phyloP scores from a whole-genome alignment of 1,140 invertebrate genomes.

The Orchesella cincta region DNA sequence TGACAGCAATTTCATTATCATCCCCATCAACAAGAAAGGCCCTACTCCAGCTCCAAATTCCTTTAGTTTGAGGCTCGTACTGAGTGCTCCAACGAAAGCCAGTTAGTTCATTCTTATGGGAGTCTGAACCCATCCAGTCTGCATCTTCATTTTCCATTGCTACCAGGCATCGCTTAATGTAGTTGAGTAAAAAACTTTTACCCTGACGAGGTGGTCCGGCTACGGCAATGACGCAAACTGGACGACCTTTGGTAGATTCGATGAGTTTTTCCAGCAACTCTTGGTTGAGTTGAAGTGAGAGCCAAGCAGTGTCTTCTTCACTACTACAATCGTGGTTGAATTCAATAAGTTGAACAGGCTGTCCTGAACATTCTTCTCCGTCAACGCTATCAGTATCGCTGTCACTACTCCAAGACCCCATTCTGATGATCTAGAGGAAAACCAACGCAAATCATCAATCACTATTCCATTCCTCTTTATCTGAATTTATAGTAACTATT shows the following conservation, averaged over 20 bases:
- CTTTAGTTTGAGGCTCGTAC: slow-evolving; percentile 64
- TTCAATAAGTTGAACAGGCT: slow-evolving; percentile 13
- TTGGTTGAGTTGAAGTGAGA: background rate
- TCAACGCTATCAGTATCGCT: too few species aligned
- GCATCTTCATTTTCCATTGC: slow-evolving; percentile 45
- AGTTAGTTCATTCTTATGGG: slow-evolving; percentile 50
- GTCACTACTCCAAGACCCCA: too few species aligned
- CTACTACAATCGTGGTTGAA: background rate
- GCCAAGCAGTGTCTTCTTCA: background rate
- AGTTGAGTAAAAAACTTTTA: slow-evolving; percentile 34
- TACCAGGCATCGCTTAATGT: slow-evolving; percentile 30
- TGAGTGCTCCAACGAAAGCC: slow-evolving; percentile 63
- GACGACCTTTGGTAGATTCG: background rate
- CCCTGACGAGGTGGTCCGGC: slow-evolving; percentile 30
- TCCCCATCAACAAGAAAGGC: slow-evolving; percentile 59
- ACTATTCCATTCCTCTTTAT: too few species aligned
- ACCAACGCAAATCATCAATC: too few species aligned
- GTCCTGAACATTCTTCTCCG: too few species aligned
- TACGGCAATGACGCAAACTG: slow-evolving; percentile 27
- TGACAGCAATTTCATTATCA: slow-evolving; percentile 61
- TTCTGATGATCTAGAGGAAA: too few species aligned
- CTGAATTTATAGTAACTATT: too few species aligned
- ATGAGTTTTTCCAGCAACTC: background rate
- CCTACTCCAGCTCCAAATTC: slow-evolving; percentile 65
- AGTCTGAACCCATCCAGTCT: slow-evolving; percentile 59